Evolutionary conservation across 2,888 invertebrate genomes (phyloP), one percentile per base, ranked within the genome.

Genomic region (Thumatha senex): DNA sequence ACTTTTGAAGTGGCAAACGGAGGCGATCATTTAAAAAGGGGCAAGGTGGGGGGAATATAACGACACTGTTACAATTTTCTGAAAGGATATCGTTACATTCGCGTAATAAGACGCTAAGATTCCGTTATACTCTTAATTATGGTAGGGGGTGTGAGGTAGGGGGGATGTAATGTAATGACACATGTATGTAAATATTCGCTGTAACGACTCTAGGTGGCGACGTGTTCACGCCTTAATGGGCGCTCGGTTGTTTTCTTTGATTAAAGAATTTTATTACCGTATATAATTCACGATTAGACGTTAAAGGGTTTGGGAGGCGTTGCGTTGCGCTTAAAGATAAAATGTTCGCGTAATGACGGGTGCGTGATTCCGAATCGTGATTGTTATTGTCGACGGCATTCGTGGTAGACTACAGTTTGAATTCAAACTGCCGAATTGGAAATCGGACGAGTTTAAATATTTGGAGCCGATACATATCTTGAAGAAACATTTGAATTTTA

Each of bases 71-170:
- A 90, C 88, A 91, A 89, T 90, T 91, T 90, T 89, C 88, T 85
- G 84, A 90, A 89, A 86, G 90, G 90, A 89, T 90, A 90, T 85
- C 89, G 86, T 90, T 89, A 86, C 88, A 80, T 86, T 74, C 82
- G 83, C 84, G 91, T 91, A 90, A 90, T 90, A 91, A 90, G 91
- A 91, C 86, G 89, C 90, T 89, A 91, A 89, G 90, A 90, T 89
- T 91, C 89, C 80, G 85, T 89, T 91, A 91, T 89, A 88, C 87
- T 86, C 88, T 90, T 91, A 91, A 91, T 91, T 91, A 91, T 89
- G 82, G 84, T 60, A 48, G 64, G 70, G 67, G 62, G 74, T 56
- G 54, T 54, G 29, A 29, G 30, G 30, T 74, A 61, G 53, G 56
- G 74, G 76, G 80, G 74, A 66, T 52, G 72, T 72, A 72, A 76